phyloP scores from a whole-genome alignment of 2,113 vertebrate species.

The Nyctibius bracteatus region DNA sequence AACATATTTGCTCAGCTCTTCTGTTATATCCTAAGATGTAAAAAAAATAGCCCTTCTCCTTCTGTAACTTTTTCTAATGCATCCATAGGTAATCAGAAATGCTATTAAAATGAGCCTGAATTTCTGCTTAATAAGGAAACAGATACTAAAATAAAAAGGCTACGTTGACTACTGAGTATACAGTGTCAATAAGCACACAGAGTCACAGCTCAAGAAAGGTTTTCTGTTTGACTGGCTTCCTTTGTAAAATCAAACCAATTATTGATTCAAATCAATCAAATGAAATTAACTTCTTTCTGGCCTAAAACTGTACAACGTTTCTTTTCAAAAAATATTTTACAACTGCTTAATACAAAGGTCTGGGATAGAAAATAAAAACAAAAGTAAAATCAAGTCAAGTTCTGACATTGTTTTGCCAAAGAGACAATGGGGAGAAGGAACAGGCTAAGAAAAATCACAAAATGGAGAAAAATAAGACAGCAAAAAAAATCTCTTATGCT shows the following conservation, averaged over 20 bases:
- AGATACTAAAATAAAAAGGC: neutral
- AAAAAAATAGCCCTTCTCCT: neutral
- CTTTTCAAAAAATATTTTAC: neutral
- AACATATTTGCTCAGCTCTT: neutral
- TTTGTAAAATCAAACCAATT: neutral
- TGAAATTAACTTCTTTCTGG: neutral
- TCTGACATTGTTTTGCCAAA: neutral
- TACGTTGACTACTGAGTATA: neutral
- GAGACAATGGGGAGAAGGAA: neutral
- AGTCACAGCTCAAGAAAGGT: neutral
- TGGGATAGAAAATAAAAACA: neutral
- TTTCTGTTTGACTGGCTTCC: neutral
- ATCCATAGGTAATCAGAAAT: neutral
- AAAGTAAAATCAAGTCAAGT: neutral
- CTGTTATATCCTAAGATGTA: neutral
- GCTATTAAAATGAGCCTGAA: neutral
- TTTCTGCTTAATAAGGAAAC: neutral
- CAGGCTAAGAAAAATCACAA: neutral
- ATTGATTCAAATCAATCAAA: neutral
- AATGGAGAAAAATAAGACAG: neutral
- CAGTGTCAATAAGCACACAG: neutral
- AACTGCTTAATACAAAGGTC: neutral
- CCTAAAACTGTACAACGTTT: neutral
- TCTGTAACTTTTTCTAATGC: neutral
- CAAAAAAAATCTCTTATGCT: neutral